Percentiles rank a stretch among this genome's conserved stretches.
Evolutionary conservation across 2,113 vertebrate species (phyloP).

Genomic region (Noturus placidus): DNA sequence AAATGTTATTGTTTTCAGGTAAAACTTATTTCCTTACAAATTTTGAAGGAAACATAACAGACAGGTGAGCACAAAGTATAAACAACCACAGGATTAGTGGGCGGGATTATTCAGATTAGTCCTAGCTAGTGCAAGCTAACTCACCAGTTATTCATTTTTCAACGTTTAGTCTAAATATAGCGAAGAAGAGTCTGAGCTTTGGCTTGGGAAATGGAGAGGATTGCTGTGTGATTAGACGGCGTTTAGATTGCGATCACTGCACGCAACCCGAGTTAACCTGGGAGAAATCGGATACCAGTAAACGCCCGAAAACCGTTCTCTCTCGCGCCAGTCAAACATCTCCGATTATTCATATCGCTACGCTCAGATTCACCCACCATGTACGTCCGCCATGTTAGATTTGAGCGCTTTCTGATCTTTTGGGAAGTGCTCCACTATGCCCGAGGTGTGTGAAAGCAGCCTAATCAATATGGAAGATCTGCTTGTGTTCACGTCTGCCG

Average conservation of each 20-base stretch:
- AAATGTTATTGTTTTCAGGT: neutral
- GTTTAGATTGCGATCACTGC: too few species aligned
- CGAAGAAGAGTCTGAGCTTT: neutral
- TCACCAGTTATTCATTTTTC: neutral
- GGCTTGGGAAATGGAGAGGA: neutral
- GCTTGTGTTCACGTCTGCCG: neutral
- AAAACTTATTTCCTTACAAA: neutral
- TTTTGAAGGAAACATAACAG: too few species aligned
- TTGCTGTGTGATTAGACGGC: neutral
- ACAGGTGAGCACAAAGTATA: too few species aligned
- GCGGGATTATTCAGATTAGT: neutral
- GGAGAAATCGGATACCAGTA: neutral
- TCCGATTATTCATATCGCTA: neutral
- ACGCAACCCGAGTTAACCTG: neutral
- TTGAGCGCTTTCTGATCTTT: neutral
- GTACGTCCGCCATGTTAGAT: neutral
- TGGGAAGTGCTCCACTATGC: neutral
- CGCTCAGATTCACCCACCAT: neutral
- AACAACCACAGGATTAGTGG: too few species aligned
- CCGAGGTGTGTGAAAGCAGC: neutral
- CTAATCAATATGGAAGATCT: neutral
- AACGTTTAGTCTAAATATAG: neutral
- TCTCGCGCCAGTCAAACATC: neutral
- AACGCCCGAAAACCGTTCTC: neutral
- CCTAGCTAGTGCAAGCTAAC: neutral